Evolutionary conservation across 2,113 vertebrate species (phyloP), one percentile per base, ranked within the genome.

Genomic region (Carettochelys insculpta): DNA sequence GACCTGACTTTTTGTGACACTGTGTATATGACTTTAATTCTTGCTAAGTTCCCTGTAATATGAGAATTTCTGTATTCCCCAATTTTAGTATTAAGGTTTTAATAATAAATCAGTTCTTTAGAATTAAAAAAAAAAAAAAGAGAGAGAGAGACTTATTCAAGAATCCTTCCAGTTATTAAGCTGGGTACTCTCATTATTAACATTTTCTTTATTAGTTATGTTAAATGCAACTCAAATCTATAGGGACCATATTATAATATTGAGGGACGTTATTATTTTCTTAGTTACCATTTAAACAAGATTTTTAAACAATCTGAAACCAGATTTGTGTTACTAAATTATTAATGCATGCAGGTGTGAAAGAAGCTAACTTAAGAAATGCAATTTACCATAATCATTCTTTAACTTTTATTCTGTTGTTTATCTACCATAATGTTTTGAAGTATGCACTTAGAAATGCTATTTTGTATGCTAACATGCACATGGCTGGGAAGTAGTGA

Each of bases 221-320:
- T 82, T 84, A 92, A 94, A 90, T 80, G 77, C 90, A 80, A 77
- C 84, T 88, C 86, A 78, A 53, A 87, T 2, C 84, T 92, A 84
- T 80, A 24, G 88, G 95, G 94, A 47, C 73, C 82, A 86, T 80
- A 22, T 84, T 54, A 91, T 78, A 5, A 51, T 68, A 71, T 48
- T 80, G 88, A 83, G 81, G 87, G 80, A 83, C 54, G 80, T 86
- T 79, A 93, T 95, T 82, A 80, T 8, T 56, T 80, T 16, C 52
- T 87, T 90, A 80, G 88, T 95, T 94, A 88, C 91, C 43, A 51
- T 31, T 81, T 61, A 41, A 58, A 58, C 27, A 31, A 65, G 85
- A 13, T 54, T 34, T 82, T 73, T 77, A 20, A 65, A 91, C 88
- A 87, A 85, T 80, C 85, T 34, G 80, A 27, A 91, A 86, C 71